A percentile compares a stretch with the other conserved stretches of the same genome.
These are phyloP conservation scores for Chymomyza caudatula DNA, from an alignment of 2,888 invertebrate species.

Conservation along the genomic window DNA sequence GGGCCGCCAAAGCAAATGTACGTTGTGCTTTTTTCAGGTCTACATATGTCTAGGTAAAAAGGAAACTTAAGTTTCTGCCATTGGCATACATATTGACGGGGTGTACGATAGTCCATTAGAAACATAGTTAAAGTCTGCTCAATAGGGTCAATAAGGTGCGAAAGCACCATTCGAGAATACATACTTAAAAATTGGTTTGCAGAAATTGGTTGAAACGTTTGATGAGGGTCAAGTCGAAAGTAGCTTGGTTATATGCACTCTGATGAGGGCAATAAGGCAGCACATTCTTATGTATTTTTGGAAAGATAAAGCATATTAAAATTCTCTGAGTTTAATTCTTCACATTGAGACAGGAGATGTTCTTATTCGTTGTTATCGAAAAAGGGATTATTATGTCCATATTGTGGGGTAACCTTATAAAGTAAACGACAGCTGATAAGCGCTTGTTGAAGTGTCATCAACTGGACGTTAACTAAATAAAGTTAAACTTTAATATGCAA, in stretches of 20 bases:
- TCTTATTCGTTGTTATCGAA: not conserved
- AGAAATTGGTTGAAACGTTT: constrained; percentile 19
- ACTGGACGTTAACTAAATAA: too few species aligned
- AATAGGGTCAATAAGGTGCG: constrained; percentile 2
- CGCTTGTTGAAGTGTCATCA: not conserved
- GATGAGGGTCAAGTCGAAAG: constrained; percentile 41
- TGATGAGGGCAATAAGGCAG: constrained; percentile 17
- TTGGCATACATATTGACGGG: too few species aligned
- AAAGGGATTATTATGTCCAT: not conserved
- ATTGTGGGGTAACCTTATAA: not conserved
- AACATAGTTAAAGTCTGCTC: not conserved
- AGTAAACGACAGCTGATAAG: not conserved
- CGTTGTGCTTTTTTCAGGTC: constrained; percentile 18
- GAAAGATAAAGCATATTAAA: not conserved
- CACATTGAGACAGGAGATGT: not conserved
- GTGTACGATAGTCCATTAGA: not conserved
- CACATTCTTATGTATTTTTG: not conserved
- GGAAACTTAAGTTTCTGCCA: constrained; percentile 10
- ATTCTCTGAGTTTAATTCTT: not conserved
- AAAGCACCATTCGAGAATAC: not conserved
- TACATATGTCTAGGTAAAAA: not conserved
- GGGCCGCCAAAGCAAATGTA: constrained; percentile 14
- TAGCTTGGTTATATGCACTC: not conserved
- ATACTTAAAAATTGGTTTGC: not conserved
- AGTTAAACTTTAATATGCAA: too few species aligned